phyloP scores from a whole-genome alignment of 2,888 invertebrate species.

The Cephus pulcher region DNA sequence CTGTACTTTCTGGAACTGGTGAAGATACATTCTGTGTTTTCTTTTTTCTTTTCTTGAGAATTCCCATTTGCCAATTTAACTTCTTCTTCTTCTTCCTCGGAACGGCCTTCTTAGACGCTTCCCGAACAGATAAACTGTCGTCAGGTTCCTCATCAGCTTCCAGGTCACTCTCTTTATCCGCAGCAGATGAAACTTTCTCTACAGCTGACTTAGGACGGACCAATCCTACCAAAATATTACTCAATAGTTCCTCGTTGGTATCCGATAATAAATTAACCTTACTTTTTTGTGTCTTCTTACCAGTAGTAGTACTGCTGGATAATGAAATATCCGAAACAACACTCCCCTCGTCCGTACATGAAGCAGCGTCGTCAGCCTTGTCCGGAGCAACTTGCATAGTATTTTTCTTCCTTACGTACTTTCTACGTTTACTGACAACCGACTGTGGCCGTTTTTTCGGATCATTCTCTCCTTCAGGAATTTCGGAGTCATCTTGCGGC shows the following conservation, averaged over 20 bases:
- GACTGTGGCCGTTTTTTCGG: not conserved
- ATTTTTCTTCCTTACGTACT: not conserved
- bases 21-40: conserved; percentile 10
- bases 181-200: conserved; percentile 16
- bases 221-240: conserved; percentile 41
- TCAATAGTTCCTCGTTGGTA: conserved; percentile 43
- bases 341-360: conserved; percentile 49
- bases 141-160: conserved; percentile 37
- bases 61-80: conserved; percentile 53
- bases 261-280: conserved; percentile 19
- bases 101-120: not conserved
- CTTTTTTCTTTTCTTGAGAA: conserved; percentile 32
- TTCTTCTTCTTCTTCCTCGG: conserved; percentile 51
- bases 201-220: conserved; percentile 17
- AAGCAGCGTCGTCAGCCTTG: conserved; percentile 29
- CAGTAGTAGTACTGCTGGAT: conserved; percentile 36
- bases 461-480: not conserved
- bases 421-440: conserved; percentile 8
- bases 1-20: not conserved
- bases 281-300: conserved; percentile 23
- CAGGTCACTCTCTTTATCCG: conserved; percentile 34
- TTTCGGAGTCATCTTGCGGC: conserved; percentile 20
- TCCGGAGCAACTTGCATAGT: conserved; percentile 13
- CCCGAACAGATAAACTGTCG: conserved; percentile 10
- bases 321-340: conserved; percentile 52